phyloP scores from a whole-genome alignment of 2,797 vertebrate genomes.

The Craterocephalus amniculus region DNA sequence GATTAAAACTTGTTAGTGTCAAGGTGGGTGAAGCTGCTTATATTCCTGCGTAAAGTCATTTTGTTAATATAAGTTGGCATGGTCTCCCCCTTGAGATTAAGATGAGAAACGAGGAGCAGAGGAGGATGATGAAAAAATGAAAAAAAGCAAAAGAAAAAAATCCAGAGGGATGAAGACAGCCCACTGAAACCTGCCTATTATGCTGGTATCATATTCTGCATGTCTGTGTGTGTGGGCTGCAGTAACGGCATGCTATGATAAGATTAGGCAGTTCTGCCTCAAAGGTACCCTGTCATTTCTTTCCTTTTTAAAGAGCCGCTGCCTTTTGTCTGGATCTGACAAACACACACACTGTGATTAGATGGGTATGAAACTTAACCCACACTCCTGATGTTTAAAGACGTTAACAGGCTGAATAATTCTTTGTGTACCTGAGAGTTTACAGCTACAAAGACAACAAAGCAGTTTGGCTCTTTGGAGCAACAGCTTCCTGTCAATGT shows the following conservation, averaged over 20 bases:
- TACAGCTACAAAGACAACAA: neutral
- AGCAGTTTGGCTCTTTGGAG: neutral
- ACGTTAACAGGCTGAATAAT: neutral
- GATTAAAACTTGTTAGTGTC: slow-evolving; percentile 26
- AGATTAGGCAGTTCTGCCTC: slow-evolving; percentile 21
- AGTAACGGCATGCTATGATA: slow-evolving; percentile 6
- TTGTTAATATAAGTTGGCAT: slow-evolving; percentile 51
- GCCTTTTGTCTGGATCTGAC: slow-evolving; percentile 15
- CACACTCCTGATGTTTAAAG: neutral
- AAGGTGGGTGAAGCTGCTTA: slow-evolving; percentile 4
- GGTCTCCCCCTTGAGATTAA: slow-evolving; percentile 34
- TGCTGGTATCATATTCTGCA: slow-evolving; percentile 13
- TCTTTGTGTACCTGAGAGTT: neutral
- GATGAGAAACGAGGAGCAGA: slow-evolving; percentile 29
- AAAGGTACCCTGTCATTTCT: slow-evolving; percentile 33
- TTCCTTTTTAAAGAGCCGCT: slow-evolving; percentile 20
- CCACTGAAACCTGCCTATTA: slow-evolving; percentile 16
- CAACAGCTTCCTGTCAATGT: neutral
- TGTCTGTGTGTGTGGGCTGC: slow-evolving; percentile 1
- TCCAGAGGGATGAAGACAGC: slow-evolving; percentile 15
- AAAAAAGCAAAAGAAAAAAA: slow-evolving; percentile 16
- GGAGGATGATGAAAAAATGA: slow-evolving; percentile 5
- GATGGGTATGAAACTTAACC: neutral
- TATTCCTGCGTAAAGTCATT: slow-evolving; percentile 26
- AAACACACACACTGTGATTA: neutral